These are phyloP conservation scores for Odontamblyopus rebecca DNA, from an alignment of 2,797 vertebrate species.

Conservation along the genomic window DNA sequence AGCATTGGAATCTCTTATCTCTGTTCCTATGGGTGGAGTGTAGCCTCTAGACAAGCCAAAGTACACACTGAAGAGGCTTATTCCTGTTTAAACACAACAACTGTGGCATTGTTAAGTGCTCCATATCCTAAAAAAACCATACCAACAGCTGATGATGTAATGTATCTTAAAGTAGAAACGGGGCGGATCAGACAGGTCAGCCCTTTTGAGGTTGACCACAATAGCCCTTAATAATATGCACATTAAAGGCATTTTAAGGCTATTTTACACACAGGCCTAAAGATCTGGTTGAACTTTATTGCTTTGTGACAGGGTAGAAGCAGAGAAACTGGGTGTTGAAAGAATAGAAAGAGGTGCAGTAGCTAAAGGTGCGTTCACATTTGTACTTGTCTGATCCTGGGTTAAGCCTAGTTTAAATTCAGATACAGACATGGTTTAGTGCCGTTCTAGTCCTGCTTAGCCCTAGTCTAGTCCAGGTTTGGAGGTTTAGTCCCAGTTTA, in stretches of 20 bases:
- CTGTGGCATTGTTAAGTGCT: slow-evolving; percentile 2
- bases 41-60: slow-evolving; percentile 18
- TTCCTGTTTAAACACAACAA: background rate
- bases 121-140: background rate
- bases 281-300: background rate
- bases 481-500: too few relatives aligned
- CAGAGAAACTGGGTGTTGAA: slow-evolving; percentile 1
- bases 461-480: too few relatives aligned
- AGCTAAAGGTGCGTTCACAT: too few relatives aligned
- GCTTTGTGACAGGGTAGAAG: background rate
- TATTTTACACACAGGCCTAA: background rate
- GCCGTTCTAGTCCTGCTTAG: too few relatives aligned
- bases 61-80: slow-evolving; percentile 27
- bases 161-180: background rate
- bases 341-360: background rate
- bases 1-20: slow-evolving; percentile 50
- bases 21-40: slow-evolving; percentile 59
- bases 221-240: background rate
- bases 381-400: too few relatives aligned
- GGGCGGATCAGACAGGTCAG: background rate
- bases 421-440: too few relatives aligned
- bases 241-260: background rate
- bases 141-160: background rate
- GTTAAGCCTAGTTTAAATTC: too few relatives aligned
- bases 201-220: background rate